Conservation (phyloP, 2,113 vertebrate genomes). For the Isurus oxyrinchus region DNA sequence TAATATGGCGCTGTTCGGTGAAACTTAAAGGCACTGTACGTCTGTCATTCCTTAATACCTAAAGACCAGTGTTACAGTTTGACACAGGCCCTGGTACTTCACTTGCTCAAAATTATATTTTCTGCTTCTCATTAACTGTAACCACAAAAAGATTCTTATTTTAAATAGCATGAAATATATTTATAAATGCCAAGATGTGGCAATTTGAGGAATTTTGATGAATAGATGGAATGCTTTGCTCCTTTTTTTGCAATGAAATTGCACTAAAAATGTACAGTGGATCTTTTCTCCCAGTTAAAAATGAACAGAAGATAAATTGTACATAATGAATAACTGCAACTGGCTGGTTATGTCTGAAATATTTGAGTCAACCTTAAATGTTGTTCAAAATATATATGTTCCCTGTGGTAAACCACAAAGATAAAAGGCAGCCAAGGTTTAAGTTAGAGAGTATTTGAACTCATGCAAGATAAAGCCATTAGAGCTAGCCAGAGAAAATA, state of each 20-base stretch:
- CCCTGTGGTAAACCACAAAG: neutral
- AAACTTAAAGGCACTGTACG: neutral
- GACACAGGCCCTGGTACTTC: neutral
- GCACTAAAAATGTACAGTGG: neutral
- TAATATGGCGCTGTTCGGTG: neutral
- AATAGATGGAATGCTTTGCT: conserved; percentile 19
- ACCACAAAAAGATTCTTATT: neutral
- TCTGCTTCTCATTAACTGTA: conserved; percentile 26
- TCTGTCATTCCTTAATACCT: neutral
- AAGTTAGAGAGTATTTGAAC: neutral
- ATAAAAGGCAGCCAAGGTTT: conserved; percentile 3
- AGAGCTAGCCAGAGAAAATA: neutral
- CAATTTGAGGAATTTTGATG: conserved; percentile 12
- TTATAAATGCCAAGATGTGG: neutral
- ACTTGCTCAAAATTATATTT: neutral
- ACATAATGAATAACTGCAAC: neutral
- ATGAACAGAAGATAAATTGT: conserved; percentile 15
- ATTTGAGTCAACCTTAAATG: neutral
- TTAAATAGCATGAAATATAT: neutral
- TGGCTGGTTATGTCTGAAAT: neutral
- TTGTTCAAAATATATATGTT: neutral
- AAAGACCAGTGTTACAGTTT: neutral
- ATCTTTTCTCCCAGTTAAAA: neutral
- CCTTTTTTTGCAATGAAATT: neutral
- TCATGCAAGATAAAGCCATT: neutral